Conservation (phyloP, 2,113 vertebrate species). For the Callionymus lyra region DNA sequence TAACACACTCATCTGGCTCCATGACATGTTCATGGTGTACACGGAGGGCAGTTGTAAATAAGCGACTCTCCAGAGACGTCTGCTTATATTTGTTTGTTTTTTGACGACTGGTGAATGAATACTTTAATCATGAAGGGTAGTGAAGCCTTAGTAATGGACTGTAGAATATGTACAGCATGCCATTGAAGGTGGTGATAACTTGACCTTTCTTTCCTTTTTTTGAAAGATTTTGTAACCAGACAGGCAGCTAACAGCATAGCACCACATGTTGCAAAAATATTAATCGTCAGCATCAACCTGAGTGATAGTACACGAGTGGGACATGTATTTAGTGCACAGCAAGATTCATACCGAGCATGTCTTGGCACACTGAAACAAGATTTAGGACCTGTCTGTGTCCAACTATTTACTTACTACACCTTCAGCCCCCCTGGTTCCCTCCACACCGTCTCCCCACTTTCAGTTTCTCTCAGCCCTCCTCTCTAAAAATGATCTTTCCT, state of each 20-base stretch:
- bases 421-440: constrained; percentile 1
- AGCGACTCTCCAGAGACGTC: constrained; percentile 7
- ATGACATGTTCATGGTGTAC: constrained; percentile 25
- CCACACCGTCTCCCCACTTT: constrained; percentile 17
- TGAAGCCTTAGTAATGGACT: constrained; percentile 6
- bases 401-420: constrained; percentile 12
- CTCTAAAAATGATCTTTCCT: too few species aligned
- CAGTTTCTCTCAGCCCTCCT: constrained; percentile 9
- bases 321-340: constrained; percentile 8
- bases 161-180: too few species aligned
- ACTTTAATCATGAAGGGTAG: constrained; percentile 41
- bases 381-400: constrained; percentile 22
- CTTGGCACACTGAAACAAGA: constrained; percentile 25
- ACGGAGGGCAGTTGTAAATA: constrained; percentile 12
- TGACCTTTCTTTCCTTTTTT: too few species aligned
- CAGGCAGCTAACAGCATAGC: too few species aligned
- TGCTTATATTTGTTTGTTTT: constrained; percentile 2
- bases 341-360: constrained; percentile 20
- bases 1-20: constrained; percentile 25
- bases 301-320: constrained; percentile 3
- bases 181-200: too few species aligned
- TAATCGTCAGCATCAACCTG: not conserved
- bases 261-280: too few species aligned
- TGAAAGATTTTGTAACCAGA: too few species aligned
- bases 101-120: constrained; percentile 39